A percentile compares a stretch with the other conserved stretches of the same genome.
Evolutionary conservation across 2,797 vertebrate genomes (phyloP).

Genomic region (Artibeus lituratus): DNA sequence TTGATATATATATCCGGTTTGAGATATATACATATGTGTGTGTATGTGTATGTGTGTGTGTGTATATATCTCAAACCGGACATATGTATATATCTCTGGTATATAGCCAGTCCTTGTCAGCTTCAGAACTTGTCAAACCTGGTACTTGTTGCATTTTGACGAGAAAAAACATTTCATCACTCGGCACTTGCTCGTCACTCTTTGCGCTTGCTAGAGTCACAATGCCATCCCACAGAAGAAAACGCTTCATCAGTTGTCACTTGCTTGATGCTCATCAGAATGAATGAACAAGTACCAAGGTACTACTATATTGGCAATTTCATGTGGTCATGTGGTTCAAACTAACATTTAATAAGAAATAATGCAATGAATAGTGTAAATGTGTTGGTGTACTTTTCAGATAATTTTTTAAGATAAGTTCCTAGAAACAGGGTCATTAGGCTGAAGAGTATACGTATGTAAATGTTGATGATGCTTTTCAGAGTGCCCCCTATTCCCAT

Average conservation of each 20-base stretch:
- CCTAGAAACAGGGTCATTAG: neutral
- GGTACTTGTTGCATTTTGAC: neutral
- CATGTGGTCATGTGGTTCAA: neutral
- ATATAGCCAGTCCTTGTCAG: neutral
- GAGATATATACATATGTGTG: too few relatives aligned
- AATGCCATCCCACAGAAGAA: neutral
- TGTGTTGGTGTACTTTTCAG: neutral
- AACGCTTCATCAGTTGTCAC: too few relatives aligned
- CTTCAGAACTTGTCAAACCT: neutral
- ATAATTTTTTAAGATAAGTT: neutral
- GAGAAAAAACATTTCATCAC: neutral
- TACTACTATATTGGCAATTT: neutral
- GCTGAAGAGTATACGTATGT: neutral
- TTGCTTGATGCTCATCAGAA: neutral
- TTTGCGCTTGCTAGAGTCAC: neutral
- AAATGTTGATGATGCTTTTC: neutral
- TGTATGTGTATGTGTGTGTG: too few relatives aligned
- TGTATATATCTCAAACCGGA: too few relatives aligned
- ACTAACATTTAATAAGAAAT: neutral
- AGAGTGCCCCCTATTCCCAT: neutral
- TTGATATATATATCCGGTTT: neutral
- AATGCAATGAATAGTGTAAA: neutral
- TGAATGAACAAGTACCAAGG: neutral
- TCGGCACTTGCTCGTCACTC: neutral
- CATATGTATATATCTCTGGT: too few relatives aligned